These are phyloP conservation scores for Dicranocentrus wangi DNA, from an alignment of 2,888 invertebrate genomes.

Conservation along the genomic window DNA sequence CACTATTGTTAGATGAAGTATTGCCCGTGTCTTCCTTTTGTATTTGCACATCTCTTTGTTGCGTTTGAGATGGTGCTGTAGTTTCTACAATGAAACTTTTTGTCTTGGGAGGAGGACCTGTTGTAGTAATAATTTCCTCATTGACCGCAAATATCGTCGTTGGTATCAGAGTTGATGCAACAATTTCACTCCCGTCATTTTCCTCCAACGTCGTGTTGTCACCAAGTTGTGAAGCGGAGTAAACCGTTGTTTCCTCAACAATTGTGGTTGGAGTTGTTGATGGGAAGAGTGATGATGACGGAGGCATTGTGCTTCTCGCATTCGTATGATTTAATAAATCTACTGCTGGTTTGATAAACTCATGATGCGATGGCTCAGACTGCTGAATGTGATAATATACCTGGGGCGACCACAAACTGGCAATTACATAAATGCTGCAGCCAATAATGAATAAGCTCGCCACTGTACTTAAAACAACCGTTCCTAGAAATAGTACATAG, in stretches of 20 bases:
- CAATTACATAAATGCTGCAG: slow-evolving; percentile 79
- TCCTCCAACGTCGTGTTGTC: not conserved
- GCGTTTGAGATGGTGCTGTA: not conserved
- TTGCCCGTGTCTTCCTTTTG: not conserved
- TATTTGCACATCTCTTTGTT: slow-evolving; percentile 15
- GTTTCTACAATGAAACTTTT: slow-evolving; percentile 15
- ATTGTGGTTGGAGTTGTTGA: slow-evolving; percentile 29
- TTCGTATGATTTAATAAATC: not conserved
- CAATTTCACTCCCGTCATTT: slow-evolving; percentile 20
- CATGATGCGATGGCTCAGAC: not conserved
- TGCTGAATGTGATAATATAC: not conserved
- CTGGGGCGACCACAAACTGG: slow-evolving; percentile 47
- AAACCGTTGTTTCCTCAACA: slow-evolving; percentile 17
- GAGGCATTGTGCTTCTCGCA: not conserved
- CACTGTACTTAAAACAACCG: slow-evolving; percentile 85
- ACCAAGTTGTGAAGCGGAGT: not conserved
- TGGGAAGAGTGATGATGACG: not conserved
- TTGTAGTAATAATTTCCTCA: slow-evolving; percentile 5
- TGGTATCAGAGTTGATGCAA: slow-evolving; percentile 31
- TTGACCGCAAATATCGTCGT: slow-evolving; percentile 6
- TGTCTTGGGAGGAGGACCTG: not conserved
- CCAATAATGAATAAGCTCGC: slow-evolving; percentile 83
- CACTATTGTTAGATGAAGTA: not conserved
- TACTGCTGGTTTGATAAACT: not conserved
- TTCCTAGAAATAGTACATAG: slow-evolving; percentile 88